These are phyloP conservation scores for Axea sp. DNA, from an alignment of 2,888 invertebrate genomes.

Conservation along the genomic window DNA sequence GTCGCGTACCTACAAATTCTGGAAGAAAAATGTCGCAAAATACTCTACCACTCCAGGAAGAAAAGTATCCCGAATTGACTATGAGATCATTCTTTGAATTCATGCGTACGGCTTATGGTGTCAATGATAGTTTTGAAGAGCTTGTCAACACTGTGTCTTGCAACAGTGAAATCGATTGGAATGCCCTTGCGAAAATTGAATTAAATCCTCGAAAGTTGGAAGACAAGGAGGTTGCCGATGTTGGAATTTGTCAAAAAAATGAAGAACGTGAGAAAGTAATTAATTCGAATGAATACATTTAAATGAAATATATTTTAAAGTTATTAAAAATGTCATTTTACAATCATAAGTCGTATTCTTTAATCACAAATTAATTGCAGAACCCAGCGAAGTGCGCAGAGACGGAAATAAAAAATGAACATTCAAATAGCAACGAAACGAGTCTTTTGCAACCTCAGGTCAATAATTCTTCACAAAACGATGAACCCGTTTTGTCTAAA, in stretches of 20 bases:
- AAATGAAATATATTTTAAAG: too few species aligned
- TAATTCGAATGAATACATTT: not conserved
- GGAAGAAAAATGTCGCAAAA: conserved; percentile 40
- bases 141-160: conserved; percentile 72
- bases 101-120: conserved; percentile 87
- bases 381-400: not conserved
- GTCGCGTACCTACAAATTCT: conserved; percentile 1
- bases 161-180: conserved; percentile 80
- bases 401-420: conserved; percentile 15
- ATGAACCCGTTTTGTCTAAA: conserved; percentile 69
- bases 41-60: conserved; percentile 36
- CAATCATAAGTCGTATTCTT: too few species aligned
- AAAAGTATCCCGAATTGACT: conserved; percentile 82
- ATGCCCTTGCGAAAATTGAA: conserved; percentile 79
- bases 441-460: conserved; percentile 5
- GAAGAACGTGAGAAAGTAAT: conserved; percentile 6
- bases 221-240: conserved; percentile 47
- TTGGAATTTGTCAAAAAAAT: not conserved
- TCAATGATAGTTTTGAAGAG: conserved; percentile 80
- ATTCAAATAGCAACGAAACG: conserved; percentile 1
- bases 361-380: conserved; percentile 10
- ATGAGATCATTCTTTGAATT: conserved; percentile 87
- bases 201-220: conserved; percentile 69
- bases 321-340: too few species aligned
- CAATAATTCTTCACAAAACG: conserved; percentile 44